Conservation (phyloP, 2,888 invertebrate species). For the Fabriciana adippe region DNA sequence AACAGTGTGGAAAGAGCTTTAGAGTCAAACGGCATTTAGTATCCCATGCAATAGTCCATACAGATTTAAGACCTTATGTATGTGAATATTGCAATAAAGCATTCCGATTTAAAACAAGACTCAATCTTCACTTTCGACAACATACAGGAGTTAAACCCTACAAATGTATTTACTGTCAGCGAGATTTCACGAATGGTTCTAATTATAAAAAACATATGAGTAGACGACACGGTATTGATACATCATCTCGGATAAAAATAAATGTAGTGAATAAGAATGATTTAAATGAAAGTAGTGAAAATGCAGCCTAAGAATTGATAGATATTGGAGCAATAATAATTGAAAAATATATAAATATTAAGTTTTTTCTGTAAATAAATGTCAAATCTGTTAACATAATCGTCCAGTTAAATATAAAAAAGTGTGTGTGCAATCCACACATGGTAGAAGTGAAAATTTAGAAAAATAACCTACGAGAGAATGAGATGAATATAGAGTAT, state of each 20-base stretch:
- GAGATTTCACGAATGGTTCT: conserved; percentile 76
- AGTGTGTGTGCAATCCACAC: too few relatives aligned
- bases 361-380: too few relatives aligned
- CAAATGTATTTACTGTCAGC: conserved; percentile 65
- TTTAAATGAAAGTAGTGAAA: conserved; percentile 7
- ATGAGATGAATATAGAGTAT: too few relatives aligned
- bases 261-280: conserved; percentile 45
- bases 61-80: conserved; percentile 70
- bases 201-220: conserved; percentile 78
- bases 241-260: conserved; percentile 61
- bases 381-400: too few relatives aligned
- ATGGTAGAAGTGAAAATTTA: too few relatives aligned
- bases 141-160: conserved; percentile 78
- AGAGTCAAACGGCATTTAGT: conserved; percentile 72
- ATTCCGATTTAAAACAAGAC: conserved; percentile 71
- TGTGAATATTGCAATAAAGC: conserved; percentile 73
- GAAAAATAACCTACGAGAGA: too few relatives aligned
- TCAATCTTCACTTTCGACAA: conserved; percentile 71
- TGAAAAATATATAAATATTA: too few relatives aligned
- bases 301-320: not conserved
- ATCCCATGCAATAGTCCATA: conserved; percentile 75
- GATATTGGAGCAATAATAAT: too few relatives aligned
- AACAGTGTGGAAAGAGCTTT: conserved; percentile 75
- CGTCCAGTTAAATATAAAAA: too few relatives aligned
- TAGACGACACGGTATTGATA: conserved; percentile 71